phyloP scores from a whole-genome alignment of 2,888 invertebrate species.

The Frankliniella intonsa region DNA sequence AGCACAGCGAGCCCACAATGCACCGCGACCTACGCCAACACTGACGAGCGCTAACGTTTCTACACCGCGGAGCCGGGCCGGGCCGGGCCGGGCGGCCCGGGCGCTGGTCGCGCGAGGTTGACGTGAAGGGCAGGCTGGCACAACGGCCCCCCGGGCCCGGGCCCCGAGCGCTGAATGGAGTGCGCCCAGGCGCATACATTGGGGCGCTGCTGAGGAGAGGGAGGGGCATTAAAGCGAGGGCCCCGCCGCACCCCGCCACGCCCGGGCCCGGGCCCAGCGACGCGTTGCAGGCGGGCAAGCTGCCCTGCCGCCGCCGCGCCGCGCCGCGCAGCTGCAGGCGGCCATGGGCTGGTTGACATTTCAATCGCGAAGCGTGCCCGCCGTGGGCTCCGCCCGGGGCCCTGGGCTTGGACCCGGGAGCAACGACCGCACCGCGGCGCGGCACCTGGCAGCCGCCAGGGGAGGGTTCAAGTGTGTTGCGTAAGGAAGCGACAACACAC shows the following conservation, averaged over 20 bases:
- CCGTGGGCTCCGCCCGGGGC: no score
- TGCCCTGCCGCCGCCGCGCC: neutral
- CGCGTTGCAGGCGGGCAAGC: conserved; percentile 23
- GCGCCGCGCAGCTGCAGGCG: conserved; percentile 25
- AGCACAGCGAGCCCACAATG: neutral
- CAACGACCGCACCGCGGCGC: neutral
- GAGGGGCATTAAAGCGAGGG: neutral
- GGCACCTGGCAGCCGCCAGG: neutral
- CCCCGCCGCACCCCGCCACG: conserved; percentile 27
- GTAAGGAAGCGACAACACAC: no score
- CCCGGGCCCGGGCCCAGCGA: conserved; percentile 4
- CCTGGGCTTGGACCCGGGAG: no score
- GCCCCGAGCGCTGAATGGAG: neutral
- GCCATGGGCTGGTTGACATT: conserved; percentile 1
- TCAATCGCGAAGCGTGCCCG: conserved; percentile 30
- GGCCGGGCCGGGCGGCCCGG: neutral
- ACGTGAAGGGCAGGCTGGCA: no score
- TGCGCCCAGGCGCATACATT: neutral
- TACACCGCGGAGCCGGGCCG: conserved; percentile 49
- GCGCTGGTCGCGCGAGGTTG: neutral
- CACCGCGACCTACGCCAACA: neutral
- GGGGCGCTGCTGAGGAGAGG: neutral
- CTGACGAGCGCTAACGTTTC: conserved; percentile 53
- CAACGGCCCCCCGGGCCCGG: no score
- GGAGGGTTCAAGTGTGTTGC: no score